Evolutionary conservation across 2,888 invertebrate species (phyloP).

Genomic region (Diaprepes abbreviatus): DNA sequence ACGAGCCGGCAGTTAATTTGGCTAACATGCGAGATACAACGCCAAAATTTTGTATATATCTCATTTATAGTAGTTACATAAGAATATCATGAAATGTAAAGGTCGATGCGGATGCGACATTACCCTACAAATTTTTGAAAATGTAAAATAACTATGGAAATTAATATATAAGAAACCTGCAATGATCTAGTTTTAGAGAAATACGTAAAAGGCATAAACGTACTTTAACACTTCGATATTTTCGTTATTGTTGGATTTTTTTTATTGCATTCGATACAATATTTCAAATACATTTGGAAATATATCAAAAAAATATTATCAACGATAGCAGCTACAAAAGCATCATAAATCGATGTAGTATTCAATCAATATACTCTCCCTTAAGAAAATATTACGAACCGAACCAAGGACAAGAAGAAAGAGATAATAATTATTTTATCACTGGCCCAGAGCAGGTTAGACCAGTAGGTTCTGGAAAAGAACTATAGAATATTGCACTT

Average conservation of each 20-base stretch:
- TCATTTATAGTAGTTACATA: too few species aligned
- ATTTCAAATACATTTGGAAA: slow-evolving; percentile 18
- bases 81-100: too few species aligned
- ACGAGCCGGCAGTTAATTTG: too few species aligned
- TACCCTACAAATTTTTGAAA: too few species aligned
- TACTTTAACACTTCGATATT: too few species aligned
- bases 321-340: not conserved
- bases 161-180: not conserved
- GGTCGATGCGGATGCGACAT: too few species aligned
- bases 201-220: too few species aligned
- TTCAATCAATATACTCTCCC: not conserved
- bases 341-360: not conserved
- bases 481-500: slow-evolving; percentile 44
- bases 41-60: not conserved
- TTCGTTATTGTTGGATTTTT: too few species aligned
- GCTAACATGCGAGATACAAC: not conserved
- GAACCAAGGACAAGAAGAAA: not conserved
- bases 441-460: slow-evolving; percentile 8
- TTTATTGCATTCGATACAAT: too few species aligned
- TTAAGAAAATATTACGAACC: not conserved
- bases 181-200: too few species aligned
- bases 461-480: slow-evolving; percentile 29
- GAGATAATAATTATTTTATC: not conserved
- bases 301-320: slow-evolving; percentile 32
- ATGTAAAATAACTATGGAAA: too few species aligned